phyloP scores from a whole-genome alignment of 1,140 invertebrate species.

The Palaemon carinicauda region DNA sequence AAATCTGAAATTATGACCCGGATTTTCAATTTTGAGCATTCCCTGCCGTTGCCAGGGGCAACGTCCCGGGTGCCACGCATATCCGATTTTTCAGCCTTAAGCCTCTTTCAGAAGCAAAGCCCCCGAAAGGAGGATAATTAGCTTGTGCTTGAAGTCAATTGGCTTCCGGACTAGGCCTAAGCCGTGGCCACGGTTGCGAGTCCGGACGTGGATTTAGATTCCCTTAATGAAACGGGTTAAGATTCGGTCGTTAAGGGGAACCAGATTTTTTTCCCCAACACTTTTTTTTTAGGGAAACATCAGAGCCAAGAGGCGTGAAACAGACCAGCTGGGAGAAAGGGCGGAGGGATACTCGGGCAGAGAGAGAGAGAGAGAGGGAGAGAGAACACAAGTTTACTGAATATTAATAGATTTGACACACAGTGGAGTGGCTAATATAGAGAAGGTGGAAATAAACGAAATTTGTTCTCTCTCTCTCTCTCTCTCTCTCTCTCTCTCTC shows the following conservation, averaged over 20 bases:
- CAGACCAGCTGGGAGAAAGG: background rate
- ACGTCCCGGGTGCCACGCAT: background rate
- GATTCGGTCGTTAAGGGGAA: conserved; percentile 51
- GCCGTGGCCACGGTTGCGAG: background rate
- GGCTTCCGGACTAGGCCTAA: conserved; percentile 5
- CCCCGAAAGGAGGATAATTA: background rate
- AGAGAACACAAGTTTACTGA: background rate
- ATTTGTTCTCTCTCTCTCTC: no score
- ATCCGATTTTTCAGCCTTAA: background rate
- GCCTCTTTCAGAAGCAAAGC: background rate
- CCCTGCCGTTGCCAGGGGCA: background rate
- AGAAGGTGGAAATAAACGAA: background rate
- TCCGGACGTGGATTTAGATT: conserved; percentile 39
- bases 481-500: no score
- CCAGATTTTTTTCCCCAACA: conserved; percentile 27
- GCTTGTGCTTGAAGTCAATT: no score
- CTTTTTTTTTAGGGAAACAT: conserved; percentile 47
- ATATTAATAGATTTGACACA: background rate
- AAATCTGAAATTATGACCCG: conserved; percentile 45
- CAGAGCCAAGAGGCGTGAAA: conserved; percentile 50
- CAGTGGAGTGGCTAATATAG: background rate
- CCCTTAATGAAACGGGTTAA: conserved; percentile 58
- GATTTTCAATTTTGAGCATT: conserved; percentile 3
- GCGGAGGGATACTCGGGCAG: background rate
- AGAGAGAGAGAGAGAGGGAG: background rate